These are phyloP conservation scores for Petrocephalus microphthalmus DNA, from an alignment of 2,113 vertebrate species.

Conservation along the genomic window DNA sequence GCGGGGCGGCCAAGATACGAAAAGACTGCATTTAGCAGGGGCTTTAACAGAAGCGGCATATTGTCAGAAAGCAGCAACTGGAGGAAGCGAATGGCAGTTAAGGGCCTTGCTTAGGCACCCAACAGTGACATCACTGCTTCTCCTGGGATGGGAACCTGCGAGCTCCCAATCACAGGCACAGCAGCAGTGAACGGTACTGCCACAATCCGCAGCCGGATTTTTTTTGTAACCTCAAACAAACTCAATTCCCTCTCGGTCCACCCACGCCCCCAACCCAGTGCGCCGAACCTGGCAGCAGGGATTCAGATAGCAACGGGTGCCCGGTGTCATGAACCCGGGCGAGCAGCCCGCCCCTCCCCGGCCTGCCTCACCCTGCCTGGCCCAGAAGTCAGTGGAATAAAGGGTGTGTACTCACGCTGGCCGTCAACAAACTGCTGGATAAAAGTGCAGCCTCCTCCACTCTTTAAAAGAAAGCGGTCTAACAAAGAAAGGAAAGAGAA, in stretches of 20 bases:
- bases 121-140: neutral
- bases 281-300: neutral
- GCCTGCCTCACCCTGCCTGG: neutral
- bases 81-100: neutral
- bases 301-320: neutral
- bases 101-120: neutral
- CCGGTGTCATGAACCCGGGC: neutral
- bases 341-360: neutral
- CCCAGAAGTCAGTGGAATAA: slow-evolving; percentile 56
- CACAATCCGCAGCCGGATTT: neutral
- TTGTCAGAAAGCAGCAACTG: neutral
- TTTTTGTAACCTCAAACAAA: neutral
- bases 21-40: neutral
- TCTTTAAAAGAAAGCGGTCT: slow-evolving; percentile 96
- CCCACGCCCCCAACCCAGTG: neutral
- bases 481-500: slow-evolving; percentile 73
- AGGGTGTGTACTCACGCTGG: slow-evolving; percentile 88
- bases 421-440: slow-evolving; percentile 92
- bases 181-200: neutral
- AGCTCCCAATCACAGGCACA: neutral
- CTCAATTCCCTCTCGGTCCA: neutral
- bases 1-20: neutral
- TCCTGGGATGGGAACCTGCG: neutral
- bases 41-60: neutral
- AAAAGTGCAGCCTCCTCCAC: slow-evolving; percentile 88